Base-by-base conservation (phyloP, 2,113 vertebrate genomes). In the Hippocampus barbouri region DNA sequence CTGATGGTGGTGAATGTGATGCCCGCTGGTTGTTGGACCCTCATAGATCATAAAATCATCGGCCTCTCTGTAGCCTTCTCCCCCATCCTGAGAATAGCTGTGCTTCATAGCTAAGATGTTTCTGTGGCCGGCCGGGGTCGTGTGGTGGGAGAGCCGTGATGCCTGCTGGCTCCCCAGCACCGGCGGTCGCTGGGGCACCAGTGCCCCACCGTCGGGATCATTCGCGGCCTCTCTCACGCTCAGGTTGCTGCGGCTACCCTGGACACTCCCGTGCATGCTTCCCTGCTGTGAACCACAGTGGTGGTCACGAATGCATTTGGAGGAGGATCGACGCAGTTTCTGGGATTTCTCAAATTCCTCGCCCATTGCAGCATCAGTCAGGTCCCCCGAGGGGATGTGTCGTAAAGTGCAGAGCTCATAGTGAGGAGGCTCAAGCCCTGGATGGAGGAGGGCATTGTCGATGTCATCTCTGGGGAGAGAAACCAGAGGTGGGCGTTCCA, bases 31-130 rank as follows among this genome's bases (percentile, higher is more conserved):
- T 69, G 93, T 95, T 66, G 93, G 94, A 70, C 95, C 94, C 71
- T 94, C 94, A 76, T 96, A 94, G 9, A 96, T 91, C 90, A 89
- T 83, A 56, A 86, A 62, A 47, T 85, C 81, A 7, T 89, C 87
- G 14, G 87, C 83, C 18, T 97, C 96, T 75, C 96, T 94, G 62
- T 95, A 96, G 64, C 91, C 87, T 15, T 96, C 95, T 0, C 92
- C 91, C n/a, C 92, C 94, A n/a, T 98, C 97, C 73, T 97, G 95
- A 9, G 95, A 96, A 79, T 96, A 98, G 87, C 92, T 98, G 90
- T 98, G 97, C 90, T 97, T 98, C 96, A 98, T 97, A 84, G 98
- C 94, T 51, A 97, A 90, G 78, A 98, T 95, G 80, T 93, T 98
- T 78, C 95, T 93, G 41, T 93, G 93, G 86, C 91, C 93, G 64